Base-by-base conservation (phyloP, 2,113 vertebrate genomes). In the Gallinago paraguaiae region DNA sequence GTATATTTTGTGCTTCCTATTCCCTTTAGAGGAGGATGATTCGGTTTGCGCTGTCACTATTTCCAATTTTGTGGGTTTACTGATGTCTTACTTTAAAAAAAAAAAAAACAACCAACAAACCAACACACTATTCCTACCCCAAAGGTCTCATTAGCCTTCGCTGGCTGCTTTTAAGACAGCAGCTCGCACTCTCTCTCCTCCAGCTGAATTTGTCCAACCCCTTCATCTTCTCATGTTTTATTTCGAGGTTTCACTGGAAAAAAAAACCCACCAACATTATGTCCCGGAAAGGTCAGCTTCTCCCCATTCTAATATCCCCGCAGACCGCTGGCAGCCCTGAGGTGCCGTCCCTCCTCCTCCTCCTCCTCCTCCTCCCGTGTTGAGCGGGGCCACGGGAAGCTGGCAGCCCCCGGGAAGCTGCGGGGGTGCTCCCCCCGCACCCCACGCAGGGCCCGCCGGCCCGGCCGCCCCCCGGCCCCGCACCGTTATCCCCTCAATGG, bases 1-100 rank as follows among this genome's bases (percentile, higher is more conserved):
- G 17, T 70, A 90, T 97, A 90, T 97, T 97, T 96, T 96, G 80
- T 89, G 79, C 95, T 96, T 97, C 97, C 97, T 90, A 70, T 51
- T 97, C 76, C 86, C 82, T 87, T 93, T 92, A 86, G 93, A 95
- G 95, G 82, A 88, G 83, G 95, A 88, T 94, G 96, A 95, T 94
- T 97, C 96, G 96, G 97, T 97, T 97, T 83, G 81, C 22, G 39
- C 96, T 96, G 97, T 97, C 97, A 97, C 88, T 88, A 89, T 95
- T 97, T 89, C 94, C 96, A 97, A 45, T 96, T 93, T 92, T 96
- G 96, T 51, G 96, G 93, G 46, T 96, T 97, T 96, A 84, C 82
- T 97, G 97, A 96, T 95, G 95, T 91, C 95, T 98, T 77, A 57
- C 91, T 97, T 95, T 16, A 82, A 93, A 96, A 95, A 76, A 28